A percentile compares a stretch with the other conserved stretches of the same genome.
Evolutionary conservation across 2,888 invertebrate species (phyloP).

Genomic region (Sphinx pinastri): DNA sequence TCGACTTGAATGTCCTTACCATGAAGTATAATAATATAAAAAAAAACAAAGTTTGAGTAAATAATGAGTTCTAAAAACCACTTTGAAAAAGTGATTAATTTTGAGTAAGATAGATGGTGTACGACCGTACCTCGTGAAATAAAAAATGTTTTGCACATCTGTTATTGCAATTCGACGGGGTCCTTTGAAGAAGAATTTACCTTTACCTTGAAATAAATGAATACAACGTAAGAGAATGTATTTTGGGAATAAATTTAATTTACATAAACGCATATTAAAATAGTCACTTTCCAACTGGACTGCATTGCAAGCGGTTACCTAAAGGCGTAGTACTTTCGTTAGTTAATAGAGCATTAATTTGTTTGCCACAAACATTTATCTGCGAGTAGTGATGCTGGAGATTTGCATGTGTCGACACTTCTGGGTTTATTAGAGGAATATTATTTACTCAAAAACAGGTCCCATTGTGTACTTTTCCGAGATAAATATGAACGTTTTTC

Average conservation of each 20-base stretch:
- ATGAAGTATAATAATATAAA: too few relatives aligned
- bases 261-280: not conserved
- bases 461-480: too few relatives aligned
- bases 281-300: conserved; percentile 21
- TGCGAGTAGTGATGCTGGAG: conserved; percentile 1
- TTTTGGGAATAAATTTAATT: not conserved
- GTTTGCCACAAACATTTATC: conserved; percentile 30
- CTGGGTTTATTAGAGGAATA: not conserved
- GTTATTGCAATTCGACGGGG: not conserved
- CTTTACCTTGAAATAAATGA: not conserved
- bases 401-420: not conserved
- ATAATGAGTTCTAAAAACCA: too few relatives aligned
- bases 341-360: conserved; percentile 28
- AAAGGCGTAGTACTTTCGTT: conserved; percentile 25
- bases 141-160: conserved; percentile 2
- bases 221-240: not conserved
- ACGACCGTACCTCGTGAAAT: not conserved
- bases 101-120: not conserved
- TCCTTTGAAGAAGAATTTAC: not conserved
- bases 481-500: too few relatives aligned
- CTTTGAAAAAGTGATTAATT: not conserved
- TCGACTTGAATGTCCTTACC: too few relatives aligned
- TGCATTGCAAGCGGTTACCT: conserved; percentile 26
- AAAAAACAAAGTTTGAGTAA: too few relatives aligned
- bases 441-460: not conserved